These are phyloP conservation scores for Dendrocincla fuliginosa DNA, from an alignment of 2,797 vertebrate species.

Conservation along the genomic window DNA sequence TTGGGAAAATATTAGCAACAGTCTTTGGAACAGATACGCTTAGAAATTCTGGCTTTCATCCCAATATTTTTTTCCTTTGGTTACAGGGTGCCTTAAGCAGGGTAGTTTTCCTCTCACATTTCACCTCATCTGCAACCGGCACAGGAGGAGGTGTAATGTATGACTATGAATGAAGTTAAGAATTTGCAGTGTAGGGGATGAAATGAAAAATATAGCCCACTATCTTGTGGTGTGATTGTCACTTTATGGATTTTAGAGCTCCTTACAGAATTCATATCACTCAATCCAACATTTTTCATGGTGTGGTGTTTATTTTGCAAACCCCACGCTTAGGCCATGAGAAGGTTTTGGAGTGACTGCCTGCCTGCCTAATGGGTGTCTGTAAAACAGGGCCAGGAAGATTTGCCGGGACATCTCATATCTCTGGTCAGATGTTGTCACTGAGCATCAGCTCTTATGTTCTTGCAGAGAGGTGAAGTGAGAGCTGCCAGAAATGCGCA, in stretches of 20 bases:
- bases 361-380: background rate
- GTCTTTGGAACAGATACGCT: background rate
- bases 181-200: background rate
- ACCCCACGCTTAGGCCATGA: rapidly evolving
- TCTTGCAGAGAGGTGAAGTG: background rate
- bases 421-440: background rate
- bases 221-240: background rate
- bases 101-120: background rate
- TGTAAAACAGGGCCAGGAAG: background rate
- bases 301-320: background rate
- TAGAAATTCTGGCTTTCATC: background rate
- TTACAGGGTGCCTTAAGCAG: background rate
- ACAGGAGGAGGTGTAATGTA: background rate
- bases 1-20: background rate
- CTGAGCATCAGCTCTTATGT: background rate
- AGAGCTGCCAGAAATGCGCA: background rate
- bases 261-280: background rate
- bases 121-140: background rate
- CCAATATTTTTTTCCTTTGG: background rate
- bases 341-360: background rate
- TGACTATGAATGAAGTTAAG: background rate
- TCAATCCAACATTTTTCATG: background rate
- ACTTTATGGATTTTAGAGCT: background rate
- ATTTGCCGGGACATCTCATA: background rate
- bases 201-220: background rate